Evolutionary conservation across 2,888 invertebrate species (phyloP), one percentile per base, ranked within the genome.

Genomic region (Dromius quadrimaculatus): DNA sequence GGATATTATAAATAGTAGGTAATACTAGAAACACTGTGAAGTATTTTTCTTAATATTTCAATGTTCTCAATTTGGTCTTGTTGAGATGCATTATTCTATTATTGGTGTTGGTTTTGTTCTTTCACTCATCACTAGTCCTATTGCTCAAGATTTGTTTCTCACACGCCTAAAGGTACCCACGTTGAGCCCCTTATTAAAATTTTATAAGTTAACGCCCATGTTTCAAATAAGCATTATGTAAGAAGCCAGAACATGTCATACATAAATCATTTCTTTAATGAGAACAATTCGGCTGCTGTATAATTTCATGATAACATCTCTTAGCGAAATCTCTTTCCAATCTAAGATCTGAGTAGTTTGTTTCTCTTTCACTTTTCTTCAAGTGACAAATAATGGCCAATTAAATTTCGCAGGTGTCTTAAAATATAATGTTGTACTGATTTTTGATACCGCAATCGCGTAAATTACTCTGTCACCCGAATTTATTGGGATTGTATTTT

Each of bases 231-330:
- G 15, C 1, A 8, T 54, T 54, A 54, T 54, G 50, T 54, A 54
- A 54, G 50, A 2, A 54, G 50, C 50, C 28, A 1, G 13, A 41
- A 8, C 23, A 15, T 28, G 28, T 22, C 41, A 43, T 13, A 11
- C 43, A 62, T 62, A 62, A 62, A 62, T 62, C 62, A 62, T 62
- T 62, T 62, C 43, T 62, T n/a, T 62, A 62, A 62, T 62, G 41
- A 62, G 62, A 62, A 62, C 62, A 23, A 62, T 62, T 62, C 62
- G 43, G 62, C 28, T 43, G 62, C 36, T 36, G 62, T 41, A 28
- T 41, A 62, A 43, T 13, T 36, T 43, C 6, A 6, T 9, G 62
- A 62, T 62, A 62, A 43, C 13, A 38, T 43, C 62, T 13, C 15
- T 57, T 62, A 43, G 50, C 50, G 28, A 54, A 54, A 54, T 54